Evolutionary conservation across 2,888 invertebrate species (phyloP), one percentile per base, ranked within the genome.

Genomic region (Nemapogon koenigi): DNA sequence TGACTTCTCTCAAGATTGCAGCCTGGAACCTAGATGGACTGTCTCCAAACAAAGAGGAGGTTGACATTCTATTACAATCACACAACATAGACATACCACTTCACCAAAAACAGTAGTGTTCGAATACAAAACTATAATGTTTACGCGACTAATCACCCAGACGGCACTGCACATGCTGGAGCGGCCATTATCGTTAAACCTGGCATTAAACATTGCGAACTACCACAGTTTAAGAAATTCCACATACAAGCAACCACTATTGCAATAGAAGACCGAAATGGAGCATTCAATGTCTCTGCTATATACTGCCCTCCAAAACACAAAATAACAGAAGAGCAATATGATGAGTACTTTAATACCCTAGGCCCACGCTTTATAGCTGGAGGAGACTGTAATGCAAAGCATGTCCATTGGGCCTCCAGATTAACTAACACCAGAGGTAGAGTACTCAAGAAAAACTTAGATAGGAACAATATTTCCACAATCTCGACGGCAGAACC

Each of bases 21-120:
- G 44, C 49, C 15, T 47, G 49, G 49, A 49, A 49, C 31, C 43
- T 45, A 42, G 45, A 47, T 38, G 47, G 46, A 4, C 38, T 49
- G 38, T 43, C 44, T 6, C 44, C 41, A 19, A 15, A 43, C 26
- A 40, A 42, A 29, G 41, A 43, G 39, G 43, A 47, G 41, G 15
- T 49, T 11, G 36, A 46, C 40, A 4, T 15, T n/a, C 15, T 35
- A 8, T 16, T 35, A 2, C 6, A 17, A 3, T 13, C 4, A 3
- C 38, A 41, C 16, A 41, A 38, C 4, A 7, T 47, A 1, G 45
- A 50, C 14, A 30, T 44, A 2, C 3, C 42, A 44, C 16, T 44
- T 50, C 13, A 49, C 46, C 14, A 1, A 31, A 3, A 47, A 41
- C 14, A 13, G 44, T 4, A 38, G 45, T 25, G 10, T 49, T 11